Percentiles rank a stretch among this genome's conserved stretches.
Conservation (phyloP, 2,113 vertebrate genomes). For the Hypocryptadius cinnamomeus region DNA sequence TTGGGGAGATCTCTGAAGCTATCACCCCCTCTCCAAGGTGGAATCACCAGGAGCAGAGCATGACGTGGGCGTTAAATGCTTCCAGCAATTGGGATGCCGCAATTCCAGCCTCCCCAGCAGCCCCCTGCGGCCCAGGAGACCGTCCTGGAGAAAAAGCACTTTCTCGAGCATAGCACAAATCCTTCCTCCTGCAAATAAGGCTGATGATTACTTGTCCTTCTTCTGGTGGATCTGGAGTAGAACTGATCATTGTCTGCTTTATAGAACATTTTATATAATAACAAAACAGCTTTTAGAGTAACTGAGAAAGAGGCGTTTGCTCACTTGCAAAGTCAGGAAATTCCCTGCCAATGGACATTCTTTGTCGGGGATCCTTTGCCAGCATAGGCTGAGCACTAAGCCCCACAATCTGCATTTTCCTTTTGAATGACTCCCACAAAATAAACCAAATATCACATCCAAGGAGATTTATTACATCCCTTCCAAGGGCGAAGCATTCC, state of each 20-base stretch:
- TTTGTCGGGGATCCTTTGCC: slow-evolving; percentile 48
- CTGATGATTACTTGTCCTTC: neutral
- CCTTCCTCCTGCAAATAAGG: neutral
- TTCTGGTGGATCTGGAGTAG: neutral
- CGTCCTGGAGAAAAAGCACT: neutral
- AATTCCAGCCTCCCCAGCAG: slow-evolving; percentile 48
- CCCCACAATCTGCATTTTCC: slow-evolving; percentile 50
- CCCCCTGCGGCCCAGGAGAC: slow-evolving; percentile 32
- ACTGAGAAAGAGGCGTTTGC: slow-evolving; percentile 42
- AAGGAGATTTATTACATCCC: slow-evolving; percentile 52
- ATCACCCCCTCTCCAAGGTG: neutral
- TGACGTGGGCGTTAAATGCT: neutral
- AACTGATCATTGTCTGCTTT: neutral
- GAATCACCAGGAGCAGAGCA: neutral
- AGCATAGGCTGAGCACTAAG: slow-evolving; percentile 50
- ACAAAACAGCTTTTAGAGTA: slow-evolving; percentile 31
- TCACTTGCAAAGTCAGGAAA: slow-evolving; percentile 67
- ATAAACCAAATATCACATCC: slow-evolving; percentile 54
- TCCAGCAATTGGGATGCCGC: neutral
- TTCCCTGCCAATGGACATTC: slow-evolving; percentile 67
- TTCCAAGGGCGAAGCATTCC: slow-evolving; percentile 43
- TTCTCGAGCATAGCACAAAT: neutral
- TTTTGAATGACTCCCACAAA: slow-evolving; percentile 54
- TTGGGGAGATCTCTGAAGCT: neutral
- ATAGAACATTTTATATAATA: slow-evolving; percentile 37